Conservation (phyloP, 2,113 vertebrate species). For the Nannospalax galili region DNA sequence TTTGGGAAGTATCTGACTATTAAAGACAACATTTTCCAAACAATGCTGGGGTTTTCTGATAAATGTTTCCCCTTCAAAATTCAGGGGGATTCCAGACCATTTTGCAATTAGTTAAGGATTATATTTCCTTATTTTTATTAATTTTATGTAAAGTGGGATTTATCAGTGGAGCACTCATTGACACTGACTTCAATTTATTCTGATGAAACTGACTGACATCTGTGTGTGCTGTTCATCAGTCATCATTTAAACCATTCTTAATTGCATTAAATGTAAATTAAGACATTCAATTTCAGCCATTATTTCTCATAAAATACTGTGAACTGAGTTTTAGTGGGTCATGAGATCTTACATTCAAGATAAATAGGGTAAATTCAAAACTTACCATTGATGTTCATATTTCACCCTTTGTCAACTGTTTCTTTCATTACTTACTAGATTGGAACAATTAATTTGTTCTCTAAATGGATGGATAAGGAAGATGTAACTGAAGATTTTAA, state of each 20-base stretch:
- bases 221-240: conserved; percentile 96
- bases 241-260: conserved; percentile 99
- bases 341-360: conserved; percentile 92
- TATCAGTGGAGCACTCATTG: conserved; percentile 91
- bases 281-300: conserved; percentile 99
- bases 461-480: conserved; percentile 85
- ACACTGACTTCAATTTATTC: conserved; percentile 91
- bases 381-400: conserved; percentile 90
- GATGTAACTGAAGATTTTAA: conserved; percentile 83
- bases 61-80: conserved; percentile 77
- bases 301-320: conserved; percentile 99
- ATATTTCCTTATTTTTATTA: conserved; percentile 95
- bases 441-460: conserved; percentile 89
- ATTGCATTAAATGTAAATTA: conserved; percentile 99
- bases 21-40: conserved; percentile 41
- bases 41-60: conserved; percentile 74
- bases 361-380: conserved; percentile 89
- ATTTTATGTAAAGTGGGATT: conserved; percentile 93
- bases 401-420: conserved; percentile 89
- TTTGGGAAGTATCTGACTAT: conserved; percentile 61
- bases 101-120: conserved; percentile 92
- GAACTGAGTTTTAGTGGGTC: conserved; percentile 98
- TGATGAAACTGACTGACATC: conserved; percentile 97
- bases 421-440: conserved; percentile 88
- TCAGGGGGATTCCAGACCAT: conserved; percentile 90